phyloP scores from a whole-genome alignment of 1,140 invertebrate species.

The Aphidius gifuensis region DNA sequence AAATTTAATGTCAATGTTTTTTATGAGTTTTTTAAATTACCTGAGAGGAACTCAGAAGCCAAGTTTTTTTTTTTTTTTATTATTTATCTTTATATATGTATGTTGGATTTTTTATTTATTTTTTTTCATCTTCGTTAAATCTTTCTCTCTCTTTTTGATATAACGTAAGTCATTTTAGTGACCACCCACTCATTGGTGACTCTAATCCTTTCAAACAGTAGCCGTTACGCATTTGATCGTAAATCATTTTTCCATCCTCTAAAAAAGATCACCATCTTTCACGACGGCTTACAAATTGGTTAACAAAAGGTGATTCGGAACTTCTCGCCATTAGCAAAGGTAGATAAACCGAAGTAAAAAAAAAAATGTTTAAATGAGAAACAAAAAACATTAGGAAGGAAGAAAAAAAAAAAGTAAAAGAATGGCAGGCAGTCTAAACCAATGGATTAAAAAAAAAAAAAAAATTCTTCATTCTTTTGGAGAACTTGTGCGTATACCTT shows the following conservation, averaged over 20 bases:
- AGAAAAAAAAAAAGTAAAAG: not conserved
- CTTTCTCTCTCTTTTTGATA: no score
- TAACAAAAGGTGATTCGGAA: constrained; percentile 26
- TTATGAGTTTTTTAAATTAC: no score
- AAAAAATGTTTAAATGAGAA: constrained; percentile 1
- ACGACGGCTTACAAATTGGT: constrained; percentile 33
- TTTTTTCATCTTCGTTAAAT: no score
- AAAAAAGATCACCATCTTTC: constrained; percentile 19
- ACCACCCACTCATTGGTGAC: constrained; percentile 10
- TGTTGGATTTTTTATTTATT: no score
- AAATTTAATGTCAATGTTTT: no score
- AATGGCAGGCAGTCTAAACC: not conserved
- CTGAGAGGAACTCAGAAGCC: no score
- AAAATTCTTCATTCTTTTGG: not conserved
- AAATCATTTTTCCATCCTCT: constrained; percentile 27
- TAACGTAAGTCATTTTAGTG: not conserved
- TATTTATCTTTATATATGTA: no score
- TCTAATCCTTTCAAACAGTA: constrained; percentile 18
- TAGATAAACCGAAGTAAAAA: constrained; percentile 1
- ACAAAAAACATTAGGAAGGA: not conserved
- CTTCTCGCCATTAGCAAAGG: constrained; percentile 15
- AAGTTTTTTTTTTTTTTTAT: no score
- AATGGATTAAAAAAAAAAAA: constrained; percentile 2
- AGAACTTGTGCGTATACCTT: constrained; percentile 2
- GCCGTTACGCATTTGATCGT: constrained; percentile 21